Evolutionary conservation across 2,888 invertebrate species (phyloP).

Genomic region (Drosophila melanocephala): DNA sequence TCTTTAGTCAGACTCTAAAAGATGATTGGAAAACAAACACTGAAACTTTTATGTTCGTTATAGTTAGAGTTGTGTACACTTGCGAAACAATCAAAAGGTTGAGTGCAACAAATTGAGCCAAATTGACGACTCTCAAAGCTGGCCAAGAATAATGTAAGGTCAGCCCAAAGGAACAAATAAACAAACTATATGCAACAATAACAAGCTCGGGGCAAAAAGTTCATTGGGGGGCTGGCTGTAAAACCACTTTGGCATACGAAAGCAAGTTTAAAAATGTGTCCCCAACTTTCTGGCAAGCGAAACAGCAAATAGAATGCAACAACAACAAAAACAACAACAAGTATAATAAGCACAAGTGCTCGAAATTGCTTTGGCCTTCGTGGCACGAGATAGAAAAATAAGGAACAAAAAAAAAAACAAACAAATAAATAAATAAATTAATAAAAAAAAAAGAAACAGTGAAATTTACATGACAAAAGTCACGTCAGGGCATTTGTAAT

Average conservation of each 20-base stretch:
- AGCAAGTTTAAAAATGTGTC: slow-evolving; percentile 40
- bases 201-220: slow-evolving; percentile 13
- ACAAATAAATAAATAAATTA: slow-evolving; percentile 2
- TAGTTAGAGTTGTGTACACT: slow-evolving; percentile 1
- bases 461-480: slow-evolving; percentile 12
- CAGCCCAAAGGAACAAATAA: slow-evolving; percentile 25
- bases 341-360: slow-evolving; percentile 3
- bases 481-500: slow-evolving; percentile 1
- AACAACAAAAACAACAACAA: slow-evolving; percentile 4
- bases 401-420: not conserved
- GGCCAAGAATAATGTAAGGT: slow-evolving; percentile 23
- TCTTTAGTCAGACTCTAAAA: not conserved
- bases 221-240: slow-evolving; percentile 13
- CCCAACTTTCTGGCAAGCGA: slow-evolving; percentile 26
- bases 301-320: slow-evolving; percentile 11
- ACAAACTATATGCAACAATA: slow-evolving; percentile 21
- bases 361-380: slow-evolving; percentile 33
- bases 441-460: not conserved
- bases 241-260: slow-evolving; percentile 48
- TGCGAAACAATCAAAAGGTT: slow-evolving; percentile 54
- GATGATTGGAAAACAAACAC: not conserved
- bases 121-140: slow-evolving; percentile 45
- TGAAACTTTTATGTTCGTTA: slow-evolving; percentile 4
- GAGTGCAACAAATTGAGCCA: slow-evolving; percentile 55
- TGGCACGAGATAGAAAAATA: not conserved